phyloP scores from a whole-genome alignment of 2,888 invertebrate species.

The Papilio protenor region DNA sequence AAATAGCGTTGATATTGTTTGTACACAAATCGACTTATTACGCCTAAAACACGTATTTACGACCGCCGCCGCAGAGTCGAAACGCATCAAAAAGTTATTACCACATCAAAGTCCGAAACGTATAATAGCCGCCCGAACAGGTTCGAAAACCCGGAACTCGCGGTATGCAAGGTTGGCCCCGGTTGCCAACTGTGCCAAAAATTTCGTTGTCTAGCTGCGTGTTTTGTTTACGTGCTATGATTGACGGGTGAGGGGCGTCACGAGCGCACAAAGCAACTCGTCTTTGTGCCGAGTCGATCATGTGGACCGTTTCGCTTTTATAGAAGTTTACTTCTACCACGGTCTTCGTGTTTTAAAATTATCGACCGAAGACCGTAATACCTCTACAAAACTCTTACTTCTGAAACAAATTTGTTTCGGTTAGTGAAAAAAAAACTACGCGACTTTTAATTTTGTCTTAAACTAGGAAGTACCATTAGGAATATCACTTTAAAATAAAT shows the following conservation, averaged over 20 bases:
- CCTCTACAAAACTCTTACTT: neutral
- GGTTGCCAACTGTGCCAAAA: constrained; percentile 44
- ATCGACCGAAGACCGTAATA: neutral
- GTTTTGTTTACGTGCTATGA: constrained; percentile 42
- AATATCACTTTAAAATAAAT: neutral
- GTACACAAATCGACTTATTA: constrained; percentile 27
- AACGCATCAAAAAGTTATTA: constrained; percentile 30
- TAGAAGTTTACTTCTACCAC: neutral
- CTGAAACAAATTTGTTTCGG: neutral
- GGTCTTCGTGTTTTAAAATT: neutral
- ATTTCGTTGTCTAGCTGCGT: constrained; percentile 40
- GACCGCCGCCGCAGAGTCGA: constrained; percentile 8
- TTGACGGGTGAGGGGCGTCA: constrained; percentile 38
- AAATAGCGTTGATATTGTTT: constrained; percentile 1
- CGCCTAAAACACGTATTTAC: constrained; percentile 19
- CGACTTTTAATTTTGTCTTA: neutral
- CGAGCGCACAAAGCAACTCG: constrained; percentile 2
- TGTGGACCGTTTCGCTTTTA: constrained; percentile 3
- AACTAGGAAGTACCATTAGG: neutral
- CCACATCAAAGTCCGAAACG: constrained; percentile 33
- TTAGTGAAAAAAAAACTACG: too few species aligned
- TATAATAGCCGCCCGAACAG: constrained; percentile 19
- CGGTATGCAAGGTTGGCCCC: constrained; percentile 39
- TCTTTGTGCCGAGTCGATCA: neutral
- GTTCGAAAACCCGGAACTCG: constrained; percentile 43